These are phyloP conservation scores for Panurus biarmicus DNA, from an alignment of 2,113 vertebrate species.

Conservation along the genomic window DNA sequence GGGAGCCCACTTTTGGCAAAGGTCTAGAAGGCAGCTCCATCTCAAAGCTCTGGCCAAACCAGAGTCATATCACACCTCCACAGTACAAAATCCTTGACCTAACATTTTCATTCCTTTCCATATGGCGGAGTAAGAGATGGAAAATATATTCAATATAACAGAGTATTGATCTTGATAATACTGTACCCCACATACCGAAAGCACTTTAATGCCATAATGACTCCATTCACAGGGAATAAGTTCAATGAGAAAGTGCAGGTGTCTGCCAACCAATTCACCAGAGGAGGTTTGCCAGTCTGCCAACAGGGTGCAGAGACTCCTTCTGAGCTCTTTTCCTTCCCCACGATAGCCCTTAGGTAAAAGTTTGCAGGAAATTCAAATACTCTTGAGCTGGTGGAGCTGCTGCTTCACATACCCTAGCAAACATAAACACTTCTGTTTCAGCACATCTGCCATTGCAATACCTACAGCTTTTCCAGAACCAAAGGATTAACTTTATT, in stretches of 20 bases:
- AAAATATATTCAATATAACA: background rate
- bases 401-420: conserved; percentile 16
- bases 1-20: background rate
- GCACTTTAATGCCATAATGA: background rate
- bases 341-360: background rate
- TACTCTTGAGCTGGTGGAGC: background rate
- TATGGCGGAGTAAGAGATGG: background rate
- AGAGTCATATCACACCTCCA: background rate
- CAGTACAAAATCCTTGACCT: background rate
- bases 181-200: background rate
- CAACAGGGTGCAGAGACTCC: background rate
- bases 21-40: background rate
- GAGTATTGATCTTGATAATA: background rate
- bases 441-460: conserved; percentile 70
- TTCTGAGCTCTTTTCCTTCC: background rate
- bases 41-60: background rate
- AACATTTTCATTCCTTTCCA: background rate
- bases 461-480: conserved; percentile 62
- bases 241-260: background rate
- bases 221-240: background rate
- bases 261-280: background rate
- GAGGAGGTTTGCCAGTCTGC: background rate
- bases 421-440: conserved; percentile 51
- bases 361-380: conserved; percentile 47
- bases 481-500: conserved; percentile 73